phyloP scores from a whole-genome alignment of 2,888 invertebrate genomes.

The Apoderus coryli region DNA sequence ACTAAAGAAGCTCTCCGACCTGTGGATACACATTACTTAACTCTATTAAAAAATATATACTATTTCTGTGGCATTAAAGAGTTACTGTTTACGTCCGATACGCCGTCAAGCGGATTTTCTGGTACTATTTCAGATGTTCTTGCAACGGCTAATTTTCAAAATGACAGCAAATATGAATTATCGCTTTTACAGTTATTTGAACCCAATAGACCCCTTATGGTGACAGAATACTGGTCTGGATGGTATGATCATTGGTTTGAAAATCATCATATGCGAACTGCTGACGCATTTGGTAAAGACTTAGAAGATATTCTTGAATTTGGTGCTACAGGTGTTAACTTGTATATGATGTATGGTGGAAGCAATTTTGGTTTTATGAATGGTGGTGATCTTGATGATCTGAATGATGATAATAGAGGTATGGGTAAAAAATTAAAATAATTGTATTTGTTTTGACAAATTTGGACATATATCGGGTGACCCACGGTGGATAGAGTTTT shows the following conservation, averaged over 20 bases:
- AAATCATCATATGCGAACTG: constrained; percentile 21
- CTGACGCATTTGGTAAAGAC: constrained; percentile 17
- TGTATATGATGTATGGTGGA: constrained; percentile 87
- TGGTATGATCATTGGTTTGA: constrained; percentile 45
- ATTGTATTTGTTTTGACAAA: too few species aligned
- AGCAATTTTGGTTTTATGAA: constrained; percentile 59
- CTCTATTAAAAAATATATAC: constrained; percentile 28
- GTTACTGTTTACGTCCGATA: constrained; percentile 37
- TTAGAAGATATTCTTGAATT: constrained; percentile 20
- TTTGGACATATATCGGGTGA: too few species aligned
- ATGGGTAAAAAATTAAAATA: too few species aligned
- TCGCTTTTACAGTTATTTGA: constrained; percentile 31
- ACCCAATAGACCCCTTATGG: constrained; percentile 37
- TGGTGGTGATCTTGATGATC: constrained; percentile 18
- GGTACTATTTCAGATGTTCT: constrained; percentile 32
- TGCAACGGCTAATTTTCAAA: constrained; percentile 39
- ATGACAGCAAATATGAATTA: constrained; percentile 31
- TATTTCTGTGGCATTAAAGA: too few species aligned
- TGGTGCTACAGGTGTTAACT: constrained; percentile 44
- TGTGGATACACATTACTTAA: constrained; percentile 30
- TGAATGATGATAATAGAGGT: constrained; percentile 11
- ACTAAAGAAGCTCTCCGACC: constrained; percentile 27
- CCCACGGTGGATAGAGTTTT: too few species aligned
- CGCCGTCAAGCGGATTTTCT: constrained; percentile 21
- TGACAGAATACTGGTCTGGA: constrained; percentile 41